Percentiles rank a stretch among this genome's conserved stretches.
These are phyloP conservation scores for Psix sp. DNA, from an alignment of 1,140 invertebrate genomes.

Conservation along the genomic window DNA sequence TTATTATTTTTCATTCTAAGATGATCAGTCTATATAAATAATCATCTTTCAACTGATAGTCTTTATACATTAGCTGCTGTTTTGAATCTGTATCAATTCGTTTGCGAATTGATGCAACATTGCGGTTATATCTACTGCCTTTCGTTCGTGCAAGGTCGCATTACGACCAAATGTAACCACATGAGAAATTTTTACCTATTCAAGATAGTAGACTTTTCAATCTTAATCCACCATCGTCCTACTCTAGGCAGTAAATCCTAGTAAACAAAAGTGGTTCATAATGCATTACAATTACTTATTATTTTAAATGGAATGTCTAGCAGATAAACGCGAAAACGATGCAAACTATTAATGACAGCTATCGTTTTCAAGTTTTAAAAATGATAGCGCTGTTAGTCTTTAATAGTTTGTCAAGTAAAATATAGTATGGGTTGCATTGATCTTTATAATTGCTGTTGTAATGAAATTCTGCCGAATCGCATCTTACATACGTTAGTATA, in stretches of 20 bases:
- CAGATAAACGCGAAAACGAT: slow-evolving; percentile 65
- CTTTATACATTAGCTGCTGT: too few species aligned
- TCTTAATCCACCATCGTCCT: slow-evolving; percentile 2
- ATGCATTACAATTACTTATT: slow-evolving; percentile 59
- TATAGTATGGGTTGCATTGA: slow-evolving; percentile 47
- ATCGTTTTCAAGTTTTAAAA: slow-evolving; percentile 68
- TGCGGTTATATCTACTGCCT: not conserved
- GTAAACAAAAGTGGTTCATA: not conserved
- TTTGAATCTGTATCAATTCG: too few species aligned
- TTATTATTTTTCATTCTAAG: too few species aligned
- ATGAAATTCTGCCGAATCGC: slow-evolving; percentile 52
- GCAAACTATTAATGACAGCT: slow-evolving; percentile 59
- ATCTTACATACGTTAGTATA: slow-evolving; percentile 22
- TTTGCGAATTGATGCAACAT: too few species aligned
- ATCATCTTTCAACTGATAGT: too few species aligned
- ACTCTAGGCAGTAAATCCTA: not conserved
- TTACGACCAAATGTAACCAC: not conserved
- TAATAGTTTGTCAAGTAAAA: slow-evolving; percentile 57
- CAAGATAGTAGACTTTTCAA: not conserved
- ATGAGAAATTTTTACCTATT: not conserved
- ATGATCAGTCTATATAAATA: too few species aligned
- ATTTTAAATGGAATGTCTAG: slow-evolving; percentile 64
- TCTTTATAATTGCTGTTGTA: slow-evolving; percentile 43
- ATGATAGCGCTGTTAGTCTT: slow-evolving; percentile 45
- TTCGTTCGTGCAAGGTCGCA: too few species aligned